A percentile compares a stretch with the other conserved stretches of the same genome.
These are phyloP conservation scores for Calcarius ornatus DNA, from an alignment of 2,113 vertebrate genomes.

Conservation along the genomic window DNA sequence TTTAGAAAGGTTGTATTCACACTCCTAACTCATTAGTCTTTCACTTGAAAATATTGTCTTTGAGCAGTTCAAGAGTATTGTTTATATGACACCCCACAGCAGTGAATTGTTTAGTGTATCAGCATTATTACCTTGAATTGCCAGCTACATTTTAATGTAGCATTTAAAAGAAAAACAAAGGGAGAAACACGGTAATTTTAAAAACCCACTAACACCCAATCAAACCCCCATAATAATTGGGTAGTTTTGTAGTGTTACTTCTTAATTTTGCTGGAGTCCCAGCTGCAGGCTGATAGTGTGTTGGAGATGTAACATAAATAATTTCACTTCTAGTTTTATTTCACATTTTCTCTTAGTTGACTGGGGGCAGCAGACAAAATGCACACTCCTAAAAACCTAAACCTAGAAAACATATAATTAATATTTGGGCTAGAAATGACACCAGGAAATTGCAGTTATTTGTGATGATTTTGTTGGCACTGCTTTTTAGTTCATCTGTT, in stretches of 20 bases:
- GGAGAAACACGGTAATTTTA: background rate
- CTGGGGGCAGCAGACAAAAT: background rate
- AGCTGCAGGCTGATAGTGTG: background rate
- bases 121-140: background rate
- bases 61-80: background rate
- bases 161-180: background rate
- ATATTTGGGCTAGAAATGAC: background rate
- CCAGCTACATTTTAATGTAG: background rate
- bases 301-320: background rate
- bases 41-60: background rate
- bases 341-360: background rate
- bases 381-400: background rate
- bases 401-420: background rate
- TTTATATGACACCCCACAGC: background rate
- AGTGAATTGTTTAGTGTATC: background rate
- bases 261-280: background rate
- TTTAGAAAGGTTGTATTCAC: background rate
- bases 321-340: background rate
- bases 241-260: background rate
- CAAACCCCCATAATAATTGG: background rate
- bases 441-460: background rate
- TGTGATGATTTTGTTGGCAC: background rate
- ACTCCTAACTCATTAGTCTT: background rate
- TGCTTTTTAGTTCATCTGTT: background rate
- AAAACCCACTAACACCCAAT: accelerated